Conservation (phyloP, 2,797 vertebrate genomes). For the Catharus ustulatus region DNA sequence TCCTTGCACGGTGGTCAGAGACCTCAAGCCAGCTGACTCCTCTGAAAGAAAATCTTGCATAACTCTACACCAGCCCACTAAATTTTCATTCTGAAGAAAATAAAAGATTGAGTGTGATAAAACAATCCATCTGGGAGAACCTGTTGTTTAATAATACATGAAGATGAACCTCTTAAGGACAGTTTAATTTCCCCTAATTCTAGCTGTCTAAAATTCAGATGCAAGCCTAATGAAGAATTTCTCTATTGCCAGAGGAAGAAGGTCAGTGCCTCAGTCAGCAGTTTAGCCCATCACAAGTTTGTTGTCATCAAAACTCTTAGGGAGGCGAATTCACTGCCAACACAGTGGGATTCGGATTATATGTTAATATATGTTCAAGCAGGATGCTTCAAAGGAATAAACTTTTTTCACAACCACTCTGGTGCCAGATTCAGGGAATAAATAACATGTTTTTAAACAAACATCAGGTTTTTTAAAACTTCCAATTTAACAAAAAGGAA, state of each 20-base stretch:
- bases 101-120: neutral
- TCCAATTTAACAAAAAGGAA: neutral
- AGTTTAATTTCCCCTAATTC: slow-evolving; percentile 19
- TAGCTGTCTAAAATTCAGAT: neutral
- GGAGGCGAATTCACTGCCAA: neutral
- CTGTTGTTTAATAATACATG: slow-evolving; percentile 19
- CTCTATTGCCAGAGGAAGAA: neutral
- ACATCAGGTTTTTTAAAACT: neutral
- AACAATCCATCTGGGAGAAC: neutral
- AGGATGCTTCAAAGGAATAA: neutral
- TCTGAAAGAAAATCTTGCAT: neutral
- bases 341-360: neutral
- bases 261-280: neutral
- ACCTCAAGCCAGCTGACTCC: neutral
- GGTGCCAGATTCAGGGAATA: neutral
- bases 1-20: neutral
- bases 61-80: neutral
- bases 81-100: neutral
- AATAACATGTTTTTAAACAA: neutral
- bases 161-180: neutral
- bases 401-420: neutral
- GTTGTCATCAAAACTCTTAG: neutral
- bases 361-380: neutral
- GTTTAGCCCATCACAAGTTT: neutral
- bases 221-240: neutral